Conservation (phyloP, 2,888 invertebrate genomes). For the Emesis russula region DNA sequence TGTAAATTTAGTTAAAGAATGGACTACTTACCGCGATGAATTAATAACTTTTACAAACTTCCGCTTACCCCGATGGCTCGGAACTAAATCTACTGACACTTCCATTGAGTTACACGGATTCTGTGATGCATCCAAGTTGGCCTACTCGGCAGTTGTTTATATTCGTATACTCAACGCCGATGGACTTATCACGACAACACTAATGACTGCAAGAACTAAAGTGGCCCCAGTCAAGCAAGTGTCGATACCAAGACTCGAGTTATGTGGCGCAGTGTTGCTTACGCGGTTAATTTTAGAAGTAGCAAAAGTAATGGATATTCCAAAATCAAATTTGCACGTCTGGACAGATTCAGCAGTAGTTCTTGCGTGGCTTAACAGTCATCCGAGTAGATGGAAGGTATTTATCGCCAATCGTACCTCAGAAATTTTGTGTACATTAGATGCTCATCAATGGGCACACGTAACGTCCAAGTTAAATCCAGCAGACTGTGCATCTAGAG, state of each 20-base stretch:
- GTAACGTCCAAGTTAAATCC: slow-evolving; percentile 80
- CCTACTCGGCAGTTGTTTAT: no score
- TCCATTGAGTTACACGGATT: slow-evolving; percentile 72
- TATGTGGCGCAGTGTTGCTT: slow-evolving; percentile 29
- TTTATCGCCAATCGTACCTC: slow-evolving; percentile 71
- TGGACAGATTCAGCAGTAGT: slow-evolving; percentile 45
- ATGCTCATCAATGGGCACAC: slow-evolving; percentile 48
- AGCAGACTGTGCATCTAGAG: slow-evolving; percentile 69
- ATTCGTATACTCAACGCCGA: no score
- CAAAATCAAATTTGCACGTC: slow-evolving; percentile 32
- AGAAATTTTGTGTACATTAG: slow-evolving; percentile 68
- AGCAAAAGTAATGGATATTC: slow-evolving; percentile 27
- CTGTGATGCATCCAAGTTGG: slow-evolving; percentile 65
- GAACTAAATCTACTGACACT: slow-evolving; percentile 7
- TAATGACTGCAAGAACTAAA: no score
- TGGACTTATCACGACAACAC: no score
- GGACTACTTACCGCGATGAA: neutral
- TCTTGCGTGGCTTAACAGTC: slow-evolving; percentile 39
- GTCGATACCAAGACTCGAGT: slow-evolving; percentile 28
- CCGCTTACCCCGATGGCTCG: neutral
- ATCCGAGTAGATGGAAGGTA: slow-evolving; percentile 73
- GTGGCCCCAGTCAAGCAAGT: no score
- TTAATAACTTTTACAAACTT: neutral
- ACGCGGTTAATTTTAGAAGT: slow-evolving; percentile 36
- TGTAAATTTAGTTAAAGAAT: neutral